phyloP scores from a whole-genome alignment of 2,113 vertebrate genomes.

The Myrmecobius fasciatus region DNA sequence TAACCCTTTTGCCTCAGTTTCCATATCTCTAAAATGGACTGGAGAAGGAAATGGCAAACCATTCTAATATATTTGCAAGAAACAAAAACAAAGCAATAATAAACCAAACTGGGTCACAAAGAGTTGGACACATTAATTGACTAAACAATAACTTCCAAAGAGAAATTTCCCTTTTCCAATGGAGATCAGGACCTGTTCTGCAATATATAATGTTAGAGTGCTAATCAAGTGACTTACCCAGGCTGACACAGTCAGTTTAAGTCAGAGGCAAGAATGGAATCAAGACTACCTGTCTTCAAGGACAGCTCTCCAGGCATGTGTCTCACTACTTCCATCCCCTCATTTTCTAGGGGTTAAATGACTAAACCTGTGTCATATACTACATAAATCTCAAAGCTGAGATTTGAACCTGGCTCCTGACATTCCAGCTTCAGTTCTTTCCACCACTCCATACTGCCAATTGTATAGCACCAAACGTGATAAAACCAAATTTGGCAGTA shows the following conservation, averaged over 20 bases:
- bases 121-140: too few species aligned
- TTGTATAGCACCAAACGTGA: neutral
- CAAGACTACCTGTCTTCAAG: neutral
- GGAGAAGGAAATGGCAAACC: too few species aligned
- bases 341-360: neutral
- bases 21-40: too few species aligned
- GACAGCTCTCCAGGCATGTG: neutral
- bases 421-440: neutral
- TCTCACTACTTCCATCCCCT: neutral
- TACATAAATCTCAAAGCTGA: neutral
- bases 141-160: neutral
- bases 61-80: too few species aligned
- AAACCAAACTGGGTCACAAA: too few species aligned
- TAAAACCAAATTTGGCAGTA: neutral
- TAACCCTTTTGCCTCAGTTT: too few species aligned
- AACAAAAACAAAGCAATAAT: too few species aligned
- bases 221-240: neutral
- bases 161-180: neutral
- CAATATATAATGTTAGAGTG: neutral
- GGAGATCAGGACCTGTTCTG: neutral
- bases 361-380: neutral
- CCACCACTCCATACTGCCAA: neutral
- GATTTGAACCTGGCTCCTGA: neutral
- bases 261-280: neutral
- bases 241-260: neutral